Percentiles rank a stretch among this genome's conserved stretches.
These are phyloP conservation scores for Acholoe squamosa DNA, from an alignment of 2,888 invertebrate species.

Conservation along the genomic window DNA sequence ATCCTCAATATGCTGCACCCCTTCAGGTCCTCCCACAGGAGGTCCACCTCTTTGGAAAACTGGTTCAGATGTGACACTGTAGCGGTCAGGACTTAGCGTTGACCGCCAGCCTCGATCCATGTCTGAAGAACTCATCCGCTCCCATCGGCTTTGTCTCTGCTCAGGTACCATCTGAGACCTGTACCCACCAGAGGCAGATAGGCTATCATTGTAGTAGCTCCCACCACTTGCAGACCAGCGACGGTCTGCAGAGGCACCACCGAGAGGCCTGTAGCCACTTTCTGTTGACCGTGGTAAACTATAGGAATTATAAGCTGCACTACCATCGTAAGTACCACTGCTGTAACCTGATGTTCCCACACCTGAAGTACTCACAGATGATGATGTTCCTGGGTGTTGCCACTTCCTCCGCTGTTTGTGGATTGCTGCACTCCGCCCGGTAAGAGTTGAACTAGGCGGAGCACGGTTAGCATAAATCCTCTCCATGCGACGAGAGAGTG, in stretches of 20 bases:
- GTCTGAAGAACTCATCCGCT: neutral
- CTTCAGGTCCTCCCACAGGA: neutral
- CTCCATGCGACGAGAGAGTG: conserved; percentile 32
- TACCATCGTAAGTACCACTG: neutral
- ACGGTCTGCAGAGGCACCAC: neutral
- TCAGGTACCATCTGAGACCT: neutral
- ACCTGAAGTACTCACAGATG: neutral
- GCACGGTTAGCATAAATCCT: neutral
- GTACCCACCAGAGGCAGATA: neutral
- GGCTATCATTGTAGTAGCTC: neutral
- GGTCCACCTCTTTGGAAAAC: neutral
- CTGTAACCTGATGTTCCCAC: neutral
- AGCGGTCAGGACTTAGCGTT: conserved; percentile 1
- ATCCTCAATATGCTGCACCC: neutral
- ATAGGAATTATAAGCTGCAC: neutral
- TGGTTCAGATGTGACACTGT: neutral
- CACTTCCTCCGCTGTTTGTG: conserved; percentile 15
- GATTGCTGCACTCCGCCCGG: conserved; percentile 10
- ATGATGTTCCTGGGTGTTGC: neutral
- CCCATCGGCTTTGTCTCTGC: neutral
- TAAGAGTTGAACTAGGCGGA: neutral
- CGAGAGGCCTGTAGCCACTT: neutral
- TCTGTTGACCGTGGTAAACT: neutral
- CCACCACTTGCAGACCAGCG: neutral
- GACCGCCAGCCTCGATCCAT: neutral